Evolutionary conservation across 2,797 vertebrate genomes (phyloP).

Genomic region (Tachyglossus aculeatus): DNA sequence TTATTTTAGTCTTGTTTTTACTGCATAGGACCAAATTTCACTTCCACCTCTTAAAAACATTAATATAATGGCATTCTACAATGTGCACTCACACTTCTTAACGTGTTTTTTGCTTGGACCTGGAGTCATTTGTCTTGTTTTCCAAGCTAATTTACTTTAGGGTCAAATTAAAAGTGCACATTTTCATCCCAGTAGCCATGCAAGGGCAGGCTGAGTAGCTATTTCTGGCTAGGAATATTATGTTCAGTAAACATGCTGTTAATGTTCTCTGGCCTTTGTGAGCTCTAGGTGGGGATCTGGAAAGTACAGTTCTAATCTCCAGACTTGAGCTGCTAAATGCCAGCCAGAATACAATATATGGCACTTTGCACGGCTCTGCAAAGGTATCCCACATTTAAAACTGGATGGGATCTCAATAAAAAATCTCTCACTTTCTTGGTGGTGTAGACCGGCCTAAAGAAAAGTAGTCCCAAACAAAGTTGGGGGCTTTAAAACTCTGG

Average conservation of each 20-base stretch:
- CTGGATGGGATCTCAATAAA: not conserved
- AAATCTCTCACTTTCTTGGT: too few relatives aligned
- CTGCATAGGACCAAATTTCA: not conserved
- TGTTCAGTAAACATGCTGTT: not conserved
- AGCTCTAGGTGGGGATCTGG: not conserved
- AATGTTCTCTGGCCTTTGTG: not conserved
- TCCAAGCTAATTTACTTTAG: not conserved
- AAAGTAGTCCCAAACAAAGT: too few relatives aligned
- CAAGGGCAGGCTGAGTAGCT: not conserved
- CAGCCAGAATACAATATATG: not conserved
- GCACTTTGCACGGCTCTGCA: not conserved
- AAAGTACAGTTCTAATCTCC: not conserved
- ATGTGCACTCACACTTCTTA: not conserved
- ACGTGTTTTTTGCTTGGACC: not conserved
- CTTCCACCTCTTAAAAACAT: not conserved
- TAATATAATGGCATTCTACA: not conserved
- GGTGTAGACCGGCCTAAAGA: too few relatives aligned
- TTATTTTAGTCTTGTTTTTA: constrained; percentile 29
- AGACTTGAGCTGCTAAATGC: not conserved
- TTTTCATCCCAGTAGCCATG: constrained; percentile 1
- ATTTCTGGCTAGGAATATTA: not conserved
- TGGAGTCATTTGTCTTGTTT: not conserved
- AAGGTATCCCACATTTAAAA: not conserved
- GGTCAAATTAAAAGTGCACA: not conserved
- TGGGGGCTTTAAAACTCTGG: too few relatives aligned